Evolutionary conservation across 2,113 vertebrate genomes (phyloP).

Genomic region (Terrapene triunguis): DNA sequence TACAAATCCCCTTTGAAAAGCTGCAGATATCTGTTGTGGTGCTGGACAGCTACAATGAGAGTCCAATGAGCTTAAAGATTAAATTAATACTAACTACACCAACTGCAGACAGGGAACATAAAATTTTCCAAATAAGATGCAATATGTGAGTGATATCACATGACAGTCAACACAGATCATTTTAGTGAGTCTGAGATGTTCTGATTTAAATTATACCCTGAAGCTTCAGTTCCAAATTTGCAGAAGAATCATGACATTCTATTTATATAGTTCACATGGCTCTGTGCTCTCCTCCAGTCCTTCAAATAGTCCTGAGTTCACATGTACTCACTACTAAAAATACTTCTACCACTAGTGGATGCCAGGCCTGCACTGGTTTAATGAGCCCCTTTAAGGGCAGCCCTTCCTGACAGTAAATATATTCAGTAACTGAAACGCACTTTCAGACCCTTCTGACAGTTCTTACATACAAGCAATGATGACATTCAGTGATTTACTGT

Average conservation of each 20-base stretch:
- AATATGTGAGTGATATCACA: not conserved
- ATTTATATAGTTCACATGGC: accelerated
- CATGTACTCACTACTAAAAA: accelerated
- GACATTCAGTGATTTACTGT: not conserved
- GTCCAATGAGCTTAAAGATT: not conserved
- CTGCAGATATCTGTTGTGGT: not conserved
- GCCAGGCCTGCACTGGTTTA: not conserved
- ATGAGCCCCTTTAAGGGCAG: not conserved
- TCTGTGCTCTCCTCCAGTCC: not conserved
- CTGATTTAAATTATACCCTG: not conserved
- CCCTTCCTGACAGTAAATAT: not conserved
- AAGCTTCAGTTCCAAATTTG: not conserved
- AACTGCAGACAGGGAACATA: not conserved
- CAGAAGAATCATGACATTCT: accelerated
- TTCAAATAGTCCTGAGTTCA: accelerated
- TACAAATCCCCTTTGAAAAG: not conserved
- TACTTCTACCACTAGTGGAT: not conserved
- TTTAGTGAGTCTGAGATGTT: not conserved
- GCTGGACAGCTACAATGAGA: not conserved
- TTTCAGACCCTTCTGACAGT: not conserved
- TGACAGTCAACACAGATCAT: not conserved
- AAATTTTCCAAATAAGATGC: accelerated
- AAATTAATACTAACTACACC: not conserved
- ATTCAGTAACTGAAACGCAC: not conserved
- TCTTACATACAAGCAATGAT: not conserved